Conservation (phyloP, 2,888 invertebrate species). For the Uloborus plumipes region DNA sequence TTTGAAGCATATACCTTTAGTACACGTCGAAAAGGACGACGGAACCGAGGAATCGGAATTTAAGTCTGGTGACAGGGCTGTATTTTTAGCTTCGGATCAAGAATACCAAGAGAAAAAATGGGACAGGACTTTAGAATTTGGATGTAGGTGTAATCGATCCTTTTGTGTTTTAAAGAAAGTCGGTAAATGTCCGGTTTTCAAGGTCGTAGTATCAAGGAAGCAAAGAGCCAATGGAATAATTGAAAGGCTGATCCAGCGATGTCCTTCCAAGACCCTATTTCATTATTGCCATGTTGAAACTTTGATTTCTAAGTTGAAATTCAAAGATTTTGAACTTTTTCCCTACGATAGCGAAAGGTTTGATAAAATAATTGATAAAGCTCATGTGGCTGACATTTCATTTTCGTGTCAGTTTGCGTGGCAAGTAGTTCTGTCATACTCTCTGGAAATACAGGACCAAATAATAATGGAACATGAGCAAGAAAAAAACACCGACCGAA, state of each 20-base stretch:
- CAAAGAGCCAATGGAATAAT: slow-evolving; percentile 36
- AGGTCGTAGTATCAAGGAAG: slow-evolving; percentile 31
- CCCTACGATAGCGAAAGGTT: slow-evolving; percentile 8
- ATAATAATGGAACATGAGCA: slow-evolving; percentile 14
- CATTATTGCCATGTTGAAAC: slow-evolving; percentile 22
- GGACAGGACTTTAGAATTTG: slow-evolving; percentile 48
- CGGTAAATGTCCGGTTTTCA: slow-evolving; percentile 45
- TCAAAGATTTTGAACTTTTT: slow-evolving; percentile 14
- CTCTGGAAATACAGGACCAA: slow-evolving; percentile 45
- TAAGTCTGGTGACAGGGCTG: not conserved
- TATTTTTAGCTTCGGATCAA: slow-evolving; percentile 40
- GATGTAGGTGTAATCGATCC: slow-evolving; percentile 32
- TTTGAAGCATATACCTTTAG: slow-evolving; percentile 23
- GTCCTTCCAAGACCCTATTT: slow-evolving; percentile 30
- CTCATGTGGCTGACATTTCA: slow-evolving; percentile 5
- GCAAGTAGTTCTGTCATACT: slow-evolving; percentile 26
- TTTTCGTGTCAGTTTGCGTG: slow-evolving; percentile 61
- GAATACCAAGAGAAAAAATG: slow-evolving; percentile 49
- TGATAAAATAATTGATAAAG: not conserved
- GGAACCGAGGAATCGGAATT: slow-evolving; percentile 12
- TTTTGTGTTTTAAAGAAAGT: slow-evolving; percentile 7
- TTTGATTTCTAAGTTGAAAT: not conserved
- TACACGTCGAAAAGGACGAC: slow-evolving; percentile 30
- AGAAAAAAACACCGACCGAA: not conserved
- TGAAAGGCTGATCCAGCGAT: slow-evolving; percentile 50